phyloP scores from a whole-genome alignment of 2,888 invertebrate genomes.

The Suillia variegata region DNA sequence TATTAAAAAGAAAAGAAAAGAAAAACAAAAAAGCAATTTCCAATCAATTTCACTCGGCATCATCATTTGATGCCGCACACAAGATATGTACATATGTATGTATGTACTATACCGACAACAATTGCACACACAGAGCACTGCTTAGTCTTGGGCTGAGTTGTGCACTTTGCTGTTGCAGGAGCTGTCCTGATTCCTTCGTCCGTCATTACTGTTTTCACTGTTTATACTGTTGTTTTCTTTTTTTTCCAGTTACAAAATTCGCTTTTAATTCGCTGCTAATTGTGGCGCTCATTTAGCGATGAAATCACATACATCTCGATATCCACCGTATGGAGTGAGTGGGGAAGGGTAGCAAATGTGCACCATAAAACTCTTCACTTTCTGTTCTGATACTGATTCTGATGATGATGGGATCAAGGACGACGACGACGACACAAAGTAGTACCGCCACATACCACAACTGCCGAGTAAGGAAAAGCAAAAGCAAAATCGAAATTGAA shows the following conservation, averaged over 20 bases:
- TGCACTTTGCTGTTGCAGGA: neutral
- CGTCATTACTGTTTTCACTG: too few relatives aligned
- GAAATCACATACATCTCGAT: slow-evolving; percentile 9
- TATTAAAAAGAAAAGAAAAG: too few relatives aligned
- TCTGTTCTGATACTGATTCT: too few relatives aligned
- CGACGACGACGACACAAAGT: neutral
- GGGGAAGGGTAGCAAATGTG: too few relatives aligned
- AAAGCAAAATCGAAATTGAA: neutral
- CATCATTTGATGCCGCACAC: neutral
- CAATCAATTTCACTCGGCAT: neutral
- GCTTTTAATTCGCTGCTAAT: slow-evolving; percentile 13
- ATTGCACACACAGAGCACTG: too few relatives aligned
- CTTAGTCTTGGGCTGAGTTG: too few relatives aligned
- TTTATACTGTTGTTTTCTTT: neutral
- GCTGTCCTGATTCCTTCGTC: too few relatives aligned
- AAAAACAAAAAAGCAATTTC: neutral
- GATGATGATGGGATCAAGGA: too few relatives aligned
- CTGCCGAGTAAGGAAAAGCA: neutral
- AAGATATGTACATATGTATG: too few relatives aligned
- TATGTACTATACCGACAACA: too few relatives aligned
- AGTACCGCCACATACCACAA: neutral
- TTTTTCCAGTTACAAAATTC: neutral
- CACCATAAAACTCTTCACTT: too few relatives aligned
- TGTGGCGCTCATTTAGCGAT: slow-evolving; percentile 8
- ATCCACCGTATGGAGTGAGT: too few relatives aligned